Conservation (phyloP, 1,140 invertebrate genomes). For the Trachymyrmex septentrionalis region DNA sequence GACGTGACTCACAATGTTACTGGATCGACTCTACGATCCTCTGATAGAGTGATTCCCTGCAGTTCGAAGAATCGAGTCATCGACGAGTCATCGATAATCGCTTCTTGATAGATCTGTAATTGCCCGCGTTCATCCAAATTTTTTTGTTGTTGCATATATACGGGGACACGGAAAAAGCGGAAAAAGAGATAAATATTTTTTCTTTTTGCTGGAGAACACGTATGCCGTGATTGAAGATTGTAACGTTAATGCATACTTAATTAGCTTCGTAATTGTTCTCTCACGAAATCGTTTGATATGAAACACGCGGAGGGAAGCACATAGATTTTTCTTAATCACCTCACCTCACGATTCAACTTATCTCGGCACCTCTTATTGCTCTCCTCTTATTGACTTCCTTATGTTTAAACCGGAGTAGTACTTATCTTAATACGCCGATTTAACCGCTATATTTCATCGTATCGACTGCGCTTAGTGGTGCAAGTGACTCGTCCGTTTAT, state of each 20-base stretch:
- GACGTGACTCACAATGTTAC: constrained; percentile 46
- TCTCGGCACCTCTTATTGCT: constrained; percentile 30
- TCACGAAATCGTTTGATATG: background rate
- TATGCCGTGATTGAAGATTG: background rate
- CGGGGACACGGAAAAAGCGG: background rate
- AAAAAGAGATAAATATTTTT: background rate
- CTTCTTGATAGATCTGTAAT: constrained; percentile 24
- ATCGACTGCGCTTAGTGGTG: constrained; percentile 30
- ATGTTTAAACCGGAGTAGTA: constrained; percentile 26
- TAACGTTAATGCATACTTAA: background rate
- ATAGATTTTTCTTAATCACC: constrained; percentile 5
- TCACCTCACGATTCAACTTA: constrained; percentile 11
- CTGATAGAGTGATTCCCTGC: constrained; percentile 28
- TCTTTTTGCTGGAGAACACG: too few species aligned
- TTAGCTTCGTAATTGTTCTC: background rate
- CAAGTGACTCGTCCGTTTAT: constrained; percentile 29
- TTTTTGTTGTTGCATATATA: background rate
- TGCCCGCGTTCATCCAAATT: background rate
- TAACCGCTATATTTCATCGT: constrained; percentile 52
- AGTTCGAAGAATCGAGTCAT: constrained; percentile 58
- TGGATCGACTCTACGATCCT: constrained; percentile 35
- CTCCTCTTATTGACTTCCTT: constrained; percentile 15
- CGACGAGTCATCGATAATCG: constrained; percentile 70
- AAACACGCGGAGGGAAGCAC: constrained; percentile 6
- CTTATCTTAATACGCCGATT: constrained; percentile 56